A percentile compares a stretch with the other conserved stretches of the same genome.
These are phyloP conservation scores for Triops cancriformis DNA, from an alignment of 1,140 invertebrate species.

Conservation along the genomic window DNA sequence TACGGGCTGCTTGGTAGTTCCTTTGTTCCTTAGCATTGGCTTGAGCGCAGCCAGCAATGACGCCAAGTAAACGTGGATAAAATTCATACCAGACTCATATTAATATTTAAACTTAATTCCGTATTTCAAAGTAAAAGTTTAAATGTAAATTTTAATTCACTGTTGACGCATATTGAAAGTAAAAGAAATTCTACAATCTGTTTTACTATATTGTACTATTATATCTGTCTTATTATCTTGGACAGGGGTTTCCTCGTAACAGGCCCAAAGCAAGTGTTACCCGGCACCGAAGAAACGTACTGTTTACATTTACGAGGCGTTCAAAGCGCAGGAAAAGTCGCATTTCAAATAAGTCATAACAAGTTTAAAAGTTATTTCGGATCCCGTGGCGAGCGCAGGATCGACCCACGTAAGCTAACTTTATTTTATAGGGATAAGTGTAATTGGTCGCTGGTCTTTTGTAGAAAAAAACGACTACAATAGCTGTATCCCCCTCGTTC, in stretches of 20 bases:
- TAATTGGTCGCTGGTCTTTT: not conserved
- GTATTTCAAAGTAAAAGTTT: too few species aligned
- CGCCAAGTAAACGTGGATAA: not conserved
- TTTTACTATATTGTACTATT: too few species aligned
- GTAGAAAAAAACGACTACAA: not conserved
- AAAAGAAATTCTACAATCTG: too few species aligned
- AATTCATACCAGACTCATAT: not conserved
- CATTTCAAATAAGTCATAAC: not conserved
- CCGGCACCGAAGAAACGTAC: constrained; percentile 31
- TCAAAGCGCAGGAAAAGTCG: not conserved
- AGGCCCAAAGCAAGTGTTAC: constrained; percentile 40
- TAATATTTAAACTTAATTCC: not conserved
- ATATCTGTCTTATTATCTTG: not conserved
- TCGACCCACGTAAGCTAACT: not conserved
- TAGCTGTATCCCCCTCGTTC: not conserved
- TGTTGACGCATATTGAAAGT: too few species aligned
- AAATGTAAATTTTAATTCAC: too few species aligned
- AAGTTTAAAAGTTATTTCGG: too few species aligned
- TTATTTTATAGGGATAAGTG: not conserved
- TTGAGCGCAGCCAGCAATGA: not conserved
- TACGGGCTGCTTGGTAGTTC: not conserved
- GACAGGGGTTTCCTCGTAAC: constrained; percentile 42
- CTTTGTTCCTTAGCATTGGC: not conserved
- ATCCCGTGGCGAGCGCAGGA: not conserved
- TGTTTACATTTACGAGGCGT: not conserved